Base-by-base conservation (phyloP, 2,888 invertebrate genomes). In the Chouioia cunea region DNA sequence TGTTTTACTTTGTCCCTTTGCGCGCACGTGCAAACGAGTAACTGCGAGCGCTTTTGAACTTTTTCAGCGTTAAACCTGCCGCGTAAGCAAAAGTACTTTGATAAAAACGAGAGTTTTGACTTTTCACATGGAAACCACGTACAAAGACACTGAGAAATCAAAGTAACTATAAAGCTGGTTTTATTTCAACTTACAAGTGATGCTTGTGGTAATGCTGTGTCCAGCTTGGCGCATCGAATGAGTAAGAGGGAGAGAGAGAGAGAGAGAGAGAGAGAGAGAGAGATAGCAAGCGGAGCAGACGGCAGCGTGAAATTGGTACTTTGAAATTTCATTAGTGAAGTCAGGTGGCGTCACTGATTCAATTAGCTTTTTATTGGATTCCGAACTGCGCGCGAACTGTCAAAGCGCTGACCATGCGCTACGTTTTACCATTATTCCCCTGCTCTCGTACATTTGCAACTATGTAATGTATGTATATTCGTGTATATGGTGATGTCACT, bases 341-440 rank as follows among this genome's bases (percentile, higher is more conserved):
- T 84, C 84, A 84, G 83, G 81, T 83, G 83, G 82, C 83, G 83
- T 84, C 83, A 83, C 84, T 82, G 83, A 84, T 84, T 84, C 83
- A 84, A 84, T 84, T 84, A 83, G 81, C 82, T 83, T 71, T 84
- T 84, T 84, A 84, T 84, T 84, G 83, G 82, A 84, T 83, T 82
- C 79, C 80, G 82, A 83, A 83, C 83, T 83, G 82, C 79, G 67
- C 67, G 81, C 80, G 81, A 83, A 83, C 80, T 82, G 82, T 81
- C 83, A 83, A 83, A 83, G 82, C 79, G 80, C 78, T 78, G 80
- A 81, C 82, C 79, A 74, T 1, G 36, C 80, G 76, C 69, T 76
- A 76, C 75, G 75, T 75, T 73, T 74, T 58, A 71, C 68, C 60
- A 73, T 73, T 71, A 70, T 70, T 16, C 16, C 54, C 36, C 56